Conservation (phyloP, 2,797 vertebrate genomes). For the Pristis pectinata region DNA sequence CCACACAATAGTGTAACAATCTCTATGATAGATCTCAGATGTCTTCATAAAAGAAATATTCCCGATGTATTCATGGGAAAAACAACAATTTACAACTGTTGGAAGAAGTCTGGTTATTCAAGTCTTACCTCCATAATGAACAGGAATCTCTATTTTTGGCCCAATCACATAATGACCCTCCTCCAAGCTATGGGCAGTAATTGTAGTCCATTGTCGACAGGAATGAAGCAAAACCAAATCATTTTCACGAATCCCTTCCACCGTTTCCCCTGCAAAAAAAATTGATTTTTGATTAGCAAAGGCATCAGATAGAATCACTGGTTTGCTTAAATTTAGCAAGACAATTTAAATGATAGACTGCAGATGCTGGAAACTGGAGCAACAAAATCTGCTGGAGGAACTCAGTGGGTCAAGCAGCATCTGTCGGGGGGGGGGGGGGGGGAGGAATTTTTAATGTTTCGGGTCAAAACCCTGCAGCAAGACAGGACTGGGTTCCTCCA, state of each 20-base stretch:
- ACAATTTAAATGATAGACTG: not conserved
- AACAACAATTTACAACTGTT: not conserved
- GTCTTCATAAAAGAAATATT: not conserved
- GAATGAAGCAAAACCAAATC: constrained; percentile 97
- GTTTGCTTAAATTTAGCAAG: not conserved
- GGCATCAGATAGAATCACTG: not conserved
- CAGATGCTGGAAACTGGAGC: too few relatives aligned
- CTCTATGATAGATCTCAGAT: not conserved
- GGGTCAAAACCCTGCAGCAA: too few relatives aligned
- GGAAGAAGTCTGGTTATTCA: not conserved
- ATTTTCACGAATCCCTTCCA: constrained; percentile 88
- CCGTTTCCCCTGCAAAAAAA: constrained; percentile 70
- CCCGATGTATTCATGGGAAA: not conserved
- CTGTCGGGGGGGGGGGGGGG: too few relatives aligned
- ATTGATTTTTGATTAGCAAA: constrained; percentile 34
- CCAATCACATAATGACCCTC: constrained; percentile 98
- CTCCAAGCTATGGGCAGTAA: constrained; percentile 96
- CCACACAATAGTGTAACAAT: not conserved
- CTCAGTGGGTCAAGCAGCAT: too few relatives aligned
- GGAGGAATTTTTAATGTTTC: too few relatives aligned
- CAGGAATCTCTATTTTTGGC: constrained; percentile 98
- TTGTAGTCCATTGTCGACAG: constrained; percentile 96
- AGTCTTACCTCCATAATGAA: constrained; percentile 94
- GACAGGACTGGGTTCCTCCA: too few relatives aligned
- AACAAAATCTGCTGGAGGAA: too few relatives aligned